Evolutionary conservation across 2,113 vertebrate genomes (phyloP).

Genomic region (Phainopepla nitens): DNA sequence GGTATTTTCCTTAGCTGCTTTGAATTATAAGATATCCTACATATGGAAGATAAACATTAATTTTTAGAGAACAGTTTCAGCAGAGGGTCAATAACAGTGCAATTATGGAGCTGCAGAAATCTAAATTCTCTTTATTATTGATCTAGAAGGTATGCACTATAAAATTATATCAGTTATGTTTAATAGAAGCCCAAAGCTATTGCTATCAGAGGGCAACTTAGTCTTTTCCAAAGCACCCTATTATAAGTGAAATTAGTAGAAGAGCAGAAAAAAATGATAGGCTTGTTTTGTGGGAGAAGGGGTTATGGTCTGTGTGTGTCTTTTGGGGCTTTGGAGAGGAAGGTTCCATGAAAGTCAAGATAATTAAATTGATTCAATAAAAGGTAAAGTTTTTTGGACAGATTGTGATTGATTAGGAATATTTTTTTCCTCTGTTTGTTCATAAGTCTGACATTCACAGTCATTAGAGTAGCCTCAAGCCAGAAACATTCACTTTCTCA

Average conservation of each 20-base stretch:
- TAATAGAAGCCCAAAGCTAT: not conserved
- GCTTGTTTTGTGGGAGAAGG: not conserved
- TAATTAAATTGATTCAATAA: not conserved
- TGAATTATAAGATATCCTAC: not conserved
- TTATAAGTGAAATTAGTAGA: not conserved
- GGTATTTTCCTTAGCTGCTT: not conserved
- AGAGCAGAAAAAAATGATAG: not conserved
- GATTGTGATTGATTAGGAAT: not conserved
- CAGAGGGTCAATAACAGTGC: not conserved
- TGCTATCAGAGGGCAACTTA: not conserved
- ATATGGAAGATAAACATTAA: not conserved
- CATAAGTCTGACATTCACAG: rapidly evolving
- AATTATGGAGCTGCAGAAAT: not conserved
- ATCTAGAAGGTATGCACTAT: not conserved
- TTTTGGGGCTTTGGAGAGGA: not conserved
- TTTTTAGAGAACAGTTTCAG: not conserved
- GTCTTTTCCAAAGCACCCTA: not conserved
- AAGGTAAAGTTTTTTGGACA: not conserved
- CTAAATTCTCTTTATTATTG: not conserved
- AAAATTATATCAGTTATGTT: not conserved
- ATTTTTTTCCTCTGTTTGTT: not conserved
- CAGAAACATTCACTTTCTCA: not conserved
- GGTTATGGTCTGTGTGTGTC: rapidly evolving
- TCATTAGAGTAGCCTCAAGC: not conserved
- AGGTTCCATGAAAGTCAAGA: not conserved